These are phyloP conservation scores for Coturnix japonica DNA, from an alignment of 2,113 vertebrate species.

Conservation along the genomic window DNA sequence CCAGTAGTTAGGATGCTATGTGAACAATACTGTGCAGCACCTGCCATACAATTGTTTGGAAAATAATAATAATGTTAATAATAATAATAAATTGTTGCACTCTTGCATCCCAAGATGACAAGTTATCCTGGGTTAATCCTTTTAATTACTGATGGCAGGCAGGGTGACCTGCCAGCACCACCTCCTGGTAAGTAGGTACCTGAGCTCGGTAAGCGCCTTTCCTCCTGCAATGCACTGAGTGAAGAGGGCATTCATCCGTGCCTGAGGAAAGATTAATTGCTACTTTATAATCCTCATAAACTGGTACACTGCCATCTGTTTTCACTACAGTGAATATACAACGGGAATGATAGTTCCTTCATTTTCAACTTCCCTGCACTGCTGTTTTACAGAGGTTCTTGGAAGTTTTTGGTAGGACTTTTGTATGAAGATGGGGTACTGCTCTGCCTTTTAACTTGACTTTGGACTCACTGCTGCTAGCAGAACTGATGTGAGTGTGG, in stretches of 20 bases:
- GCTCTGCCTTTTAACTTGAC: background rate
- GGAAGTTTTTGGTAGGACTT: background rate
- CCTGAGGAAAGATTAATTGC: constrained; percentile 45
- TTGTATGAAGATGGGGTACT: background rate
- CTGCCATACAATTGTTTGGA: background rate
- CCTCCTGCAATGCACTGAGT: rapidly evolving
- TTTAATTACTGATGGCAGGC: background rate
- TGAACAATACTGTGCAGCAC: background rate
- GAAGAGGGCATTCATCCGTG: constrained; percentile 21
- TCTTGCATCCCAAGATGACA: background rate
- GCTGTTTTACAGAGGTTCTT: background rate
- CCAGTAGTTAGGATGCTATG: background rate
- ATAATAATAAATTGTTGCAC: background rate
- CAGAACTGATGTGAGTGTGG: background rate
- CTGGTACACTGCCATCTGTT: constrained; percentile 23
- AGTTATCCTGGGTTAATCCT: background rate
- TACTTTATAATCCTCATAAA: constrained; percentile 51
- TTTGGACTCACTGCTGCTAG: background rate
- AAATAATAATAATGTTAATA: background rate
- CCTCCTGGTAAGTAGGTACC: background rate
- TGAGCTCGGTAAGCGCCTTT: background rate
- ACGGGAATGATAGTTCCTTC: background rate
- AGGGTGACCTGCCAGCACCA: constrained; percentile 6
- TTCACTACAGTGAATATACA: background rate
- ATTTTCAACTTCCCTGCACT: background rate